Conservation (phyloP, 2,888 invertebrate genomes). For the Polyploca ridens region DNA sequence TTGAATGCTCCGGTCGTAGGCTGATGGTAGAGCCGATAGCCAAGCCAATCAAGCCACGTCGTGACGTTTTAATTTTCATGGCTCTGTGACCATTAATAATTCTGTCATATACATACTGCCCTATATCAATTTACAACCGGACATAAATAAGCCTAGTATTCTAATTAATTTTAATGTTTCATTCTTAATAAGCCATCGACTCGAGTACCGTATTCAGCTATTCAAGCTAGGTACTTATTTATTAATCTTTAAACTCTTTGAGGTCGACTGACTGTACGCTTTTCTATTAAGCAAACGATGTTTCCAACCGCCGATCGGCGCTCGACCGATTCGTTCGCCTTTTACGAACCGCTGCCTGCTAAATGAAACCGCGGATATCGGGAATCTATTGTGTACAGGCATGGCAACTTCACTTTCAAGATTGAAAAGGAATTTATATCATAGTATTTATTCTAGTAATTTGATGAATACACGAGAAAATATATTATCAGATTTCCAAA, state of each 20-base stretch:
- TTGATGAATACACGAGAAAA: background rate
- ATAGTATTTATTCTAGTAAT: background rate
- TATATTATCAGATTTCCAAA: too few species aligned
- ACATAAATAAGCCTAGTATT: too few species aligned
- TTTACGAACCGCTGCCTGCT: background rate
- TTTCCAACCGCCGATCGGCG: background rate
- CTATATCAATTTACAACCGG: too few species aligned
- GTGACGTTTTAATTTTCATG: too few species aligned
- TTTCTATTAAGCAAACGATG: background rate
- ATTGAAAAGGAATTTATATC: conserved; percentile 3
- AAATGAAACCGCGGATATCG: conserved; percentile 7
- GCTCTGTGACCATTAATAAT: too few species aligned
- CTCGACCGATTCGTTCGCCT: conserved; percentile 6
- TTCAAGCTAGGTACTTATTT: background rate
- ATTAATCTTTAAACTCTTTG: conserved; percentile 2
- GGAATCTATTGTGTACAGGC: conserved; percentile 1
- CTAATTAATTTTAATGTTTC: background rate
- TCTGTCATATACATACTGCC: too few species aligned
- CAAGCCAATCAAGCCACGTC: too few species aligned
- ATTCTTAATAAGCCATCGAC: background rate
- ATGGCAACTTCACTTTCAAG: background rate
- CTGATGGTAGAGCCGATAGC: too few species aligned
- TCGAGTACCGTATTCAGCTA: background rate
- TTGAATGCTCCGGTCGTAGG: too few species aligned
- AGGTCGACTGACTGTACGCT: background rate